phyloP scores from a whole-genome alignment of 2,797 vertebrate species.

The Clarias platycephalus region DNA sequence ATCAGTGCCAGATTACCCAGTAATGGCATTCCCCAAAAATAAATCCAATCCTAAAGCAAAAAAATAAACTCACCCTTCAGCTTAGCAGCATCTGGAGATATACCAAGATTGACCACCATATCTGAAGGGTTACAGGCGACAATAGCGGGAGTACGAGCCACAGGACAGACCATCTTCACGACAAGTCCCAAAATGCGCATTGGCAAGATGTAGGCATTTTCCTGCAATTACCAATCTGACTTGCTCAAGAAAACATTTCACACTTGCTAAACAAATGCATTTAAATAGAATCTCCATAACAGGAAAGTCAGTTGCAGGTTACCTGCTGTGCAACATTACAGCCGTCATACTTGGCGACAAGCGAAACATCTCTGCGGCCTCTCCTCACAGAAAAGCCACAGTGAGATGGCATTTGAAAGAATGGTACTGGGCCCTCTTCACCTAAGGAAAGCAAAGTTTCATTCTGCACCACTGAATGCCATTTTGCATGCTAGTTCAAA shows the following conservation, averaged over 20 bases:
- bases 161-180: constrained; percentile 1
- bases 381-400: constrained; percentile 62
- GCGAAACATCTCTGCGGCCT: constrained; percentile 53
- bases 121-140: constrained; percentile 6
- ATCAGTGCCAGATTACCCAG: neutral
- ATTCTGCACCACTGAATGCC: neutral
- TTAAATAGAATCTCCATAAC: neutral
- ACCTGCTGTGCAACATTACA: constrained; percentile 61
- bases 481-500: neutral
- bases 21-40: neutral
- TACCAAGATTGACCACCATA: neutral
- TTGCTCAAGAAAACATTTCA: neutral
- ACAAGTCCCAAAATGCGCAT: neutral
- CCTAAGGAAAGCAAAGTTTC: constrained; percentile 37
- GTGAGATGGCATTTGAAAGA: constrained; percentile 54
- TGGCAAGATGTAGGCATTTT: neutral
- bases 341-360: constrained; percentile 52
- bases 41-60: neutral
- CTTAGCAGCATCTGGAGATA: neutral
- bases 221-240: neutral
- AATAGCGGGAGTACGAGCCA: neutral
- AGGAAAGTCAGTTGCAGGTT: neutral
- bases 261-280: neutral
- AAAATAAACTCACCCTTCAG: constrained; percentile 6
- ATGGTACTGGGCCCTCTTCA: constrained; percentile 43